Evolutionary conservation across 2,797 vertebrate species (phyloP), one percentile per base, ranked within the genome.

Genomic region (Bradypodion pumilum): DNA sequence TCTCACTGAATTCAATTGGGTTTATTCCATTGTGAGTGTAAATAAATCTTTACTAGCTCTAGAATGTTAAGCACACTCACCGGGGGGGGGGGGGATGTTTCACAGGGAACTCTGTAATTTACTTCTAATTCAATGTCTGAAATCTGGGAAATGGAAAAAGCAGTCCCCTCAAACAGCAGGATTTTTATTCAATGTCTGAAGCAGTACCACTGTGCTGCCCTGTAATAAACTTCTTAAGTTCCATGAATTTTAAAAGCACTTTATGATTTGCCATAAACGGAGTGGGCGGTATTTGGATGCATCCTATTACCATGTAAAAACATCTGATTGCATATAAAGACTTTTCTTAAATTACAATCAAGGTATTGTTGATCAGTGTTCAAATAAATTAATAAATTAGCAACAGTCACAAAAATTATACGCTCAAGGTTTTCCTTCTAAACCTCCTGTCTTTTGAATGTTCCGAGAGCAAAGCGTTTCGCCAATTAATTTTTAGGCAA

Each of bases 401-500:
- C 81, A 88, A 92, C 89, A 83, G 93, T 92, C 92, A 74, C 88
- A 89, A 87, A 91, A 94, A 89, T 91, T 81, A 89, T n/a, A 90
- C 91, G 90, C 84, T 83, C 77, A 76, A 9, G 2, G 60, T 35
- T 86, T 90, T 92, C 85, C 85, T 90, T 79, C 62, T 82, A 0
- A 56, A 92, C 91, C 89, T 91, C 90, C 84, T 83, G 89, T 65
- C 81, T 91, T 91, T 93, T 90, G 84, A 86, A 93, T 89, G 88
- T 90, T 84, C 84, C 83, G 87, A 83, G 92, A 94, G 92, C 92
- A 94, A 95, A 94, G 91, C 66, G 82, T 91, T 90, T 90, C 94
- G 95, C 94, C 92, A 92, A 95, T 95, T 95, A 95, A 96, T 94
- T 94, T 96, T 93, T 89, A 92, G 88, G 93, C 93, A 92, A 95